Conservation (phyloP, 2,797 vertebrate genomes). For the Danionella dracula region DNA sequence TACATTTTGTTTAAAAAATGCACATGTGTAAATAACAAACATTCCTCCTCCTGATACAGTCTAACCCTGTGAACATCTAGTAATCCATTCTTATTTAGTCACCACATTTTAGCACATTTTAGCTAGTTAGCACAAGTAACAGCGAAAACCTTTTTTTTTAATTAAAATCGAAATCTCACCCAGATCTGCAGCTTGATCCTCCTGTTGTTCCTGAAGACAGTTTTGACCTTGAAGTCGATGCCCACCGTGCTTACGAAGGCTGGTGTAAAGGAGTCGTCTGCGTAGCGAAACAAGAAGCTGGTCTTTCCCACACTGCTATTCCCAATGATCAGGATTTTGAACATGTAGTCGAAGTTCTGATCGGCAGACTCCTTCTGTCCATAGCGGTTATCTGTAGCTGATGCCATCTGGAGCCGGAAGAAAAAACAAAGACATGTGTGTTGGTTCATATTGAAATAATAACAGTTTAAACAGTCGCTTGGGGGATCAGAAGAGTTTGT, state of each 20-base stretch:
- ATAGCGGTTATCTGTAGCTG: conserved; percentile 87
- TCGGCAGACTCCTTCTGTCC: conserved; percentile 95
- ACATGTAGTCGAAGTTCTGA: conserved; percentile 98
- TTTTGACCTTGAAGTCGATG: conserved; percentile 99
- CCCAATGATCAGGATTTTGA: conserved; percentile 97
- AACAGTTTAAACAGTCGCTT: background rate
- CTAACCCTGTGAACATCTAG: too few species aligned
- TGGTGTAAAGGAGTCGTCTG: conserved; percentile 93
- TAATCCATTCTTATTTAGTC: too few species aligned
- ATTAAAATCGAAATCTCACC: conserved; percentile 62
- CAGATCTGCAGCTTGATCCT: conserved; percentile 98
- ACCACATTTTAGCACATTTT: too few species aligned
- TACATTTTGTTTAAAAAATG: too few species aligned
- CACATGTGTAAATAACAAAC: too few species aligned
- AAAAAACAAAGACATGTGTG: background rate
- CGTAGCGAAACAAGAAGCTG: conserved; percentile 94
- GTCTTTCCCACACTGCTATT: conserved; percentile 98
- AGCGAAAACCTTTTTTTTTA: too few species aligned
- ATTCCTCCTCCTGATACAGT: too few species aligned
- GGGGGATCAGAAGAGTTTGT: too few species aligned
- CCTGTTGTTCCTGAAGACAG: conserved; percentile 96
- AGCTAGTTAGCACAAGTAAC: too few species aligned
- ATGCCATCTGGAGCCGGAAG: conserved; percentile 81
- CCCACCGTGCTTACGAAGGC: conserved; percentile 97
- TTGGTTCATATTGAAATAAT: background rate